These are phyloP conservation scores for Procavia capensis DNA, from an alignment of 2,113 vertebrate species.

Conservation along the genomic window DNA sequence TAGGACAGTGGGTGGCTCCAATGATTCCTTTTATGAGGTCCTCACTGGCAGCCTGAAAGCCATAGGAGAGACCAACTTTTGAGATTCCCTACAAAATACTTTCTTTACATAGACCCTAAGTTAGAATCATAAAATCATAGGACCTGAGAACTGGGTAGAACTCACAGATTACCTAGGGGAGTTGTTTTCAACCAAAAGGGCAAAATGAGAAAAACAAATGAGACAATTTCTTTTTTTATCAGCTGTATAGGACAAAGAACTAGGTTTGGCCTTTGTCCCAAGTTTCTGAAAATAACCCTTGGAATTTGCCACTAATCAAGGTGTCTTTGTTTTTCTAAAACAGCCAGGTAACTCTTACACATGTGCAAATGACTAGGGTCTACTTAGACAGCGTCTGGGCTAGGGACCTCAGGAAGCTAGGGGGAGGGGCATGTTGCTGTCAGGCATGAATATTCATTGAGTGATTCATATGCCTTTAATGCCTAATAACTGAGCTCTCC, in stretches of 20 bases:
- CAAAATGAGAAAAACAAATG: slow-evolving; percentile 37
- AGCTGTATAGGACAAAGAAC: neutral
- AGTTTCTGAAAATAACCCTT: neutral
- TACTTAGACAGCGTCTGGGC: neutral
- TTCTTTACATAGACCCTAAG: neutral
- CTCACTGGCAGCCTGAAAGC: neutral
- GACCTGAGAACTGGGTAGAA: neutral
- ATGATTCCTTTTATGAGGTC: neutral
- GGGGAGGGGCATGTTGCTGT: neutral
- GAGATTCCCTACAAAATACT: neutral
- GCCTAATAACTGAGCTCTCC: neutral
- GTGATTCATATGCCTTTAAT: neutral
- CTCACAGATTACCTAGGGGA: neutral
- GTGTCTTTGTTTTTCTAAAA: neutral
- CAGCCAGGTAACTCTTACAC: neutral
- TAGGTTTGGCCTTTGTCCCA: neutral
- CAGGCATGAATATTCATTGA: neutral
- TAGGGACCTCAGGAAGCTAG: neutral
- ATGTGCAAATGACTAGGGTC: neutral
- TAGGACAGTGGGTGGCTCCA: neutral
- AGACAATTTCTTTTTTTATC: neutral
- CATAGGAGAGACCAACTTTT: neutral
- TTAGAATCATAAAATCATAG: neutral
- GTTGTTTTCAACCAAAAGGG: slow-evolving; percentile 35
- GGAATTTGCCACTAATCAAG: neutral